These are phyloP conservation scores for Myotis yumanensis DNA, from an alignment of 2,113 vertebrate species.

Conservation along the genomic window DNA sequence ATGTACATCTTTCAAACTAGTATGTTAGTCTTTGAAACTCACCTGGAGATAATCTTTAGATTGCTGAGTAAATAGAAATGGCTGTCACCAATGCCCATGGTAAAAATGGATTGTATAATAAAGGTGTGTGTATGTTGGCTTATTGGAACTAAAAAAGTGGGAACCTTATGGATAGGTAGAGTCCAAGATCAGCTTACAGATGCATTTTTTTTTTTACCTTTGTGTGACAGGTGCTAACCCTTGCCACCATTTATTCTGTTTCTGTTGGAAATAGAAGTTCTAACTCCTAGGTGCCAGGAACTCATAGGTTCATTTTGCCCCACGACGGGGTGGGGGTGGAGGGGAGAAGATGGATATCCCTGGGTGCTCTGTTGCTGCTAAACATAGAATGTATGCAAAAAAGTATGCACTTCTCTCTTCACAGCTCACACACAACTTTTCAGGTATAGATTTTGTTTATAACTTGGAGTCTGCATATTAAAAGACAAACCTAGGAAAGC, in stretches of 20 bases:
- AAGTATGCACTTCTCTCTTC: background rate
- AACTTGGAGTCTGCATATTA: background rate
- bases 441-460: conserved; percentile 14
- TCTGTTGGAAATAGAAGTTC: background rate
- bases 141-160: background rate
- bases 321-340: no score
- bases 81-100: background rate
- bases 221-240: background rate
- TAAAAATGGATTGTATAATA: background rate
- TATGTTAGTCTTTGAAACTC: background rate
- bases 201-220: background rate
- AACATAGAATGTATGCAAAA: background rate
- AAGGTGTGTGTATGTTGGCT: background rate
- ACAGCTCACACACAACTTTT: background rate
- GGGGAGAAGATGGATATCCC: background rate
- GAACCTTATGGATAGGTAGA: background rate
- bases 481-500: background rate
- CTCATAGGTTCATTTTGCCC: background rate
- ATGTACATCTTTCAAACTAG: background rate
- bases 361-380: background rate
- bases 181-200: background rate
- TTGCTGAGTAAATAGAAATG: background rate
- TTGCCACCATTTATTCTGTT: background rate
- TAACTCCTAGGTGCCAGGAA: background rate
- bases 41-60: background rate